Evolutionary conservation across 2,797 vertebrate genomes (phyloP), one percentile per base, ranked within the genome.

Genomic region (Phoeniculus purpureus): DNA sequence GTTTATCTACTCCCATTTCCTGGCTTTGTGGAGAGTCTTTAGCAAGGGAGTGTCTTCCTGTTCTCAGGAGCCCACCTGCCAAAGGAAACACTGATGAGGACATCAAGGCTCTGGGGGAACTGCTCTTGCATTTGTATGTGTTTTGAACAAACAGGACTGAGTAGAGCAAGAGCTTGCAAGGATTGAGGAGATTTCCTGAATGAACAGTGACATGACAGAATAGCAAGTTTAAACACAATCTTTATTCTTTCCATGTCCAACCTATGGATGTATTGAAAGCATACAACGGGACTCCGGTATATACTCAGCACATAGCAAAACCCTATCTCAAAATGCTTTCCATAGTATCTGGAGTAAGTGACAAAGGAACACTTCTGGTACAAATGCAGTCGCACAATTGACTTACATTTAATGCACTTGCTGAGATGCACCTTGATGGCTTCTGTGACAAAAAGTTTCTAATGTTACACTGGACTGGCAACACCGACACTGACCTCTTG

Each of bases 11-110:
- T 96, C 93, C 74, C 96, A 90, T 96, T 95, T 83, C 85, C 97
- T 96, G 96, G 95, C 95, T 97, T 96, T 90, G 92, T 92, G 92
- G 88, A 65, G 55, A 94, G 83, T 93, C 94, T 96, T 94, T 81
- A 97, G 94, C 84, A 90, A 95, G 96, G 96, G 96, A 97, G 95
- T 95, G 95, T 95, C 97, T 97, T 97, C 97, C 97, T 97, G 97
- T 97, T 97, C 96, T 96, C 96, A 93, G 58, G 93, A 95, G 95
- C 52, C 48, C 4, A 7, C 73, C 87, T 97, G 97, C 97, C 97
- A 97, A 96, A 96, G 93, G 96, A 97, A 98, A 98, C 94, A 97
- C 85, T 66, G 37, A 94, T 31, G 64, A 96, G 96, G 96, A 95
- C 92, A 91, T 68, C 64, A 81, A 91, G 96, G 95, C 89, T 95